Conservation (phyloP, 2,888 invertebrate species). For the Scrobipalpa atriplicella region DNA sequence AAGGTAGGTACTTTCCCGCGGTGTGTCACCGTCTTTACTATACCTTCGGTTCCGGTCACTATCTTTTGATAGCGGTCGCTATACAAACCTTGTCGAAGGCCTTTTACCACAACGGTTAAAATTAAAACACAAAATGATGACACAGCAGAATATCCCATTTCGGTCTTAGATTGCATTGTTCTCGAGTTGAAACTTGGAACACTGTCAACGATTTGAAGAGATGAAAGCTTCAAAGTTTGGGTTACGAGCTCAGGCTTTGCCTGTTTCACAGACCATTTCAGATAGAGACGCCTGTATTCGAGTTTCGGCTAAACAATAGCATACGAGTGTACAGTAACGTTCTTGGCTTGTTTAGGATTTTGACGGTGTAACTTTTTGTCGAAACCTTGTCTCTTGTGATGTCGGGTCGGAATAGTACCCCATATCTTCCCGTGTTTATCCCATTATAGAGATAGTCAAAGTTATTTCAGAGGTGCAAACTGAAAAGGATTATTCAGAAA, state of each 20-base stretch:
- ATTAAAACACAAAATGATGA: background rate
- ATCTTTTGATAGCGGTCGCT: too few relatives aligned
- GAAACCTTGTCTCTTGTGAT: too few relatives aligned
- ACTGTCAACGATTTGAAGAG: slow-evolving; percentile 31
- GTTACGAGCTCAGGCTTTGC: slow-evolving; percentile 30
- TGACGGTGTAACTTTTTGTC: background rate
- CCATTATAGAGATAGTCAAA: too few relatives aligned
- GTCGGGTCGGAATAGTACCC: too few relatives aligned
- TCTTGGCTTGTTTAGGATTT: background rate
- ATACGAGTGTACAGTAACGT: background rate
- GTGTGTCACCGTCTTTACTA: too few relatives aligned
- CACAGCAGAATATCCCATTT: background rate
- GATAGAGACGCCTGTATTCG: slow-evolving; percentile 13
- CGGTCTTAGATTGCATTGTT: slow-evolving; percentile 24
- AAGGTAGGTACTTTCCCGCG: too few relatives aligned
- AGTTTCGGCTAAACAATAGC: slow-evolving; percentile 20
- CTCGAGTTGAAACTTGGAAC: slow-evolving; percentile 34
- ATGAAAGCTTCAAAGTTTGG: slow-evolving; percentile 34
- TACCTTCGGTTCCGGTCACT: too few relatives aligned
- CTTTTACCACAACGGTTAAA: background rate
- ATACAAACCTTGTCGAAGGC: too few relatives aligned
- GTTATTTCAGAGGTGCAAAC: too few relatives aligned
- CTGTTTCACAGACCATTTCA: slow-evolving; percentile 19
- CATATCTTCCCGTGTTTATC: too few relatives aligned
- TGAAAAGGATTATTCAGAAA: too few relatives aligned